Evolutionary conservation across 2,888 invertebrate genomes (phyloP), one percentile per base, ranked within the genome.

Genomic region (Hemaris fuciformis): DNA sequence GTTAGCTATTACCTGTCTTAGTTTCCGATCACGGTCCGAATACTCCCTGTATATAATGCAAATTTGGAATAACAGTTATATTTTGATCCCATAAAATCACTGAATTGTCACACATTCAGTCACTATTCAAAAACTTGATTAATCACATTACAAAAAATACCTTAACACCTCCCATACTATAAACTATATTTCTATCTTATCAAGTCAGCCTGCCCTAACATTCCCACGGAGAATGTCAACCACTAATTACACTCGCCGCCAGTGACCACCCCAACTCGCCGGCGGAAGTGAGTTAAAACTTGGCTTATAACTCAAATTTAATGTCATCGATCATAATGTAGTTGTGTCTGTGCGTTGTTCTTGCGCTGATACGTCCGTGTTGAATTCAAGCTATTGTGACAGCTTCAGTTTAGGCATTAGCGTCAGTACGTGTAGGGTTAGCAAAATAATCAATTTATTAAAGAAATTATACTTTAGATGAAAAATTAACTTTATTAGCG

Each of bases 311-410:
- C 10, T 63, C 63, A 45, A 41, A n/a, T n/a, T n/a, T 69, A 70
- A 71, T 76, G 76, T 82, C 81, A 87, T 88, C 88, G 76, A 87
- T 89, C 88, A 88, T 85, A 79, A 74, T 69, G 68, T 62, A 71
- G 70, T 53, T 83, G 83, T 81, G 83, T 66, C 62, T 48, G 69
- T 63, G 68, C 75, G 82, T 81, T 81, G 85, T 85, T 85, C 79
- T n/a, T n/a, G 85, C 74, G 69, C 73, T 76, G 85, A 88, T 85
- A 85, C 75, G 68, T 69, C 70, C 73, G 81, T 85, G 88, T 91
- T 88, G 84, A 87, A 89, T 87, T 83, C 76, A 80, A 88, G 71
- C 77, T 79, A 84, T 84, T 85, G 89, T 89, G 91, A 91, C 91
- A 91, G 84, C 86, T 87, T 84, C 78, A 85, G 81, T 88, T 83